Percentiles rank a stretch among this genome's conserved stretches.
Conservation (phyloP, 2,797 vertebrate species). For the Coregonus ussuriensis region DNA sequence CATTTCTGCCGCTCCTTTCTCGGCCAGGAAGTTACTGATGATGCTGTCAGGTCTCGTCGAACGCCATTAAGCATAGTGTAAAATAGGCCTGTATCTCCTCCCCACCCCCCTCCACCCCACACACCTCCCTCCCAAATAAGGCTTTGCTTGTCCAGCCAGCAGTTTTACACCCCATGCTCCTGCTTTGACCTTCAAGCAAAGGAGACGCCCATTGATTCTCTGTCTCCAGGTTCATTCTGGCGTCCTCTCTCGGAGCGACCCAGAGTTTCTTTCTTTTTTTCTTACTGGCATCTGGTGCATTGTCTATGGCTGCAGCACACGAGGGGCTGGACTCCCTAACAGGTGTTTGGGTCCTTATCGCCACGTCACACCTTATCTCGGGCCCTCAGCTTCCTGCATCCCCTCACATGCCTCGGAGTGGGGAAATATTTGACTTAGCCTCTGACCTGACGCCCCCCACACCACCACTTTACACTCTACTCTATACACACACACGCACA, state of each 20-base stretch:
- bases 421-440: slow-evolving; percentile 81
- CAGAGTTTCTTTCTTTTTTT: neutral
- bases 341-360: slow-evolving; percentile 72
- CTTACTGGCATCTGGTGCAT: slow-evolving; percentile 38
- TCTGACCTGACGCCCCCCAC: slow-evolving; percentile 22
- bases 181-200: slow-evolving; percentile 48
- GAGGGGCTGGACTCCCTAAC: slow-evolving; percentile 64
- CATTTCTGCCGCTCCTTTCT: slow-evolving; percentile 79
- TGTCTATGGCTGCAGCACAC: neutral
- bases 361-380: slow-evolving; percentile 71
- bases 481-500: too few species aligned
- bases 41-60: slow-evolving; percentile 72
- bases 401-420: slow-evolving; percentile 64
- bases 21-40: slow-evolving; percentile 77
- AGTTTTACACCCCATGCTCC: slow-evolving; percentile 30
- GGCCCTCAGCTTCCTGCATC: slow-evolving; percentile 80
- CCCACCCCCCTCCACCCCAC: slow-evolving; percentile 12
- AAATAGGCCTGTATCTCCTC: slow-evolving; percentile 56
- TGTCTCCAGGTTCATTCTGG: slow-evolving; percentile 20
- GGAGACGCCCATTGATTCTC: slow-evolving; percentile 55
- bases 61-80: slow-evolving; percentile 75
- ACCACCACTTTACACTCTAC: slow-evolving; percentile 33
- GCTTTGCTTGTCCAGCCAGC: neutral
- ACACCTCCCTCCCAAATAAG: slow-evolving; percentile 15
- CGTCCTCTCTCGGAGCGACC: slow-evolving; percentile 41